phyloP scores from a whole-genome alignment of 2,113 vertebrate species.

The Pollachius pollachius region DNA sequence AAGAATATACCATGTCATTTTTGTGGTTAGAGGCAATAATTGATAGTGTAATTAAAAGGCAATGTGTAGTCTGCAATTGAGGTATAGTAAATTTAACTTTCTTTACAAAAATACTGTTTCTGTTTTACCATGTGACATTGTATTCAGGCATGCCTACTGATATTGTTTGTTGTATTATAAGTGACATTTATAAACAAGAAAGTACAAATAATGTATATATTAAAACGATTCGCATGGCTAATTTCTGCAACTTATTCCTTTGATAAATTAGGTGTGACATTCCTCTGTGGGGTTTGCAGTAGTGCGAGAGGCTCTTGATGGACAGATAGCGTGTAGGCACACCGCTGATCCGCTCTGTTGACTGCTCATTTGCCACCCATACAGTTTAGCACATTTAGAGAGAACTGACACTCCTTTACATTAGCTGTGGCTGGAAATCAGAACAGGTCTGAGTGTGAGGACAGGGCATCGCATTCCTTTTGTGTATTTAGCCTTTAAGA shows the following conservation, averaged over 20 bases:
- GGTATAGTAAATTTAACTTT: too few relatives aligned
- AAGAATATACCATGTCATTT: too few relatives aligned
- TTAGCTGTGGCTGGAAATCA: background rate
- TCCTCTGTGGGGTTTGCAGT: conserved; percentile 25
- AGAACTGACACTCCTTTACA: background rate
- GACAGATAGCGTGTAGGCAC: conserved; percentile 10
- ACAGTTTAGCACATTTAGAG: conserved; percentile 16
- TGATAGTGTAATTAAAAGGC: too few relatives aligned
- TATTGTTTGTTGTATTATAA: too few relatives aligned
- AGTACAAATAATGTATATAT: background rate
- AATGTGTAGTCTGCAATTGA: too few relatives aligned
- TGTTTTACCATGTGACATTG: too few relatives aligned
- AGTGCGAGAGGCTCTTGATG: conserved; percentile 9
- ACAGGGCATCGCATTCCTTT: conserved; percentile 29
- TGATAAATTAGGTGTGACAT: conserved; percentile 17
- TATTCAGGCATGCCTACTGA: too few relatives aligned
- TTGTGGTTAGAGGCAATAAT: too few relatives aligned
- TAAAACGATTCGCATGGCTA: background rate
- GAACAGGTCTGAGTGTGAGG: background rate
- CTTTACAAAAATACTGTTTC: too few relatives aligned
- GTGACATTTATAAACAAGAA: background rate
- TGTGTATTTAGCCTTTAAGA: conserved; percentile 12
- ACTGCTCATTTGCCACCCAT: conserved; percentile 34
- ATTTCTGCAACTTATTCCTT: conserved; percentile 7
- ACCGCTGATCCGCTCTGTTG: conserved; percentile 10